Base-by-base conservation (phyloP, 2,113 vertebrate genomes). In the Axis porcinus region DNA sequence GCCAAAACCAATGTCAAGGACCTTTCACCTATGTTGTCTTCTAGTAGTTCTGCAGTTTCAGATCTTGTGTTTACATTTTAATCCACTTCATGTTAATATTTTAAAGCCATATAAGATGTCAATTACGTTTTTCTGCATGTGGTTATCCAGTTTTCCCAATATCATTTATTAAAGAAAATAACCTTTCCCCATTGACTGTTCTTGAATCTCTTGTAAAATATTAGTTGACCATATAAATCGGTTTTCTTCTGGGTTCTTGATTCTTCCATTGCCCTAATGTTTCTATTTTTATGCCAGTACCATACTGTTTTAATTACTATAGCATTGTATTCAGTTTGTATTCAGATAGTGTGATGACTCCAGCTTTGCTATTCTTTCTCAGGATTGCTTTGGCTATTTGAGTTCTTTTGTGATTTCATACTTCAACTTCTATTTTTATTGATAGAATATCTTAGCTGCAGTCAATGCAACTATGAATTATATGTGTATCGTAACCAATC, bases 401-500 rank as follows among this genome's bases (percentile, higher is more conserved):
- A 40, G 54, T 30, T 78, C 40, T 78, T 78, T 47, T 45, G 7
- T 47, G 70, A 8, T 78, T 90, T 0, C 8, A 47, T n/a, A 58
- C 40, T 79, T 45, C 19, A 90, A 27, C 19, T 55, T 88, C 62
- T 33, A 15, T 40, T 70, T 95, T 91, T 17, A 54, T 52, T 74
- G 36, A 30, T 9, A 87, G 16, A 52, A 0, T 25, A 91, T 28
- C 28, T 67, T 6, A 43, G 10, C 25, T 76, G 45, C 23, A 55
- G 40, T 50, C 33, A 12, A 28, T 50, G 1, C 1, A 15, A 21
- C 62, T n/a, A 16, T 86, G 58, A 81, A 82, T 90, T 50, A 57
- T 30, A 52, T 16, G 1, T 70, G 4, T 27, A 28, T 27, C 0
- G 1, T 5, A 40, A 45, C 4, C 25, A 45, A 28, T 50, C 7